Evolutionary conservation across 1,140 invertebrate genomes (phyloP), one percentile per base, ranked within the genome.

Genomic region (Sminthurides bifidus): DNA sequence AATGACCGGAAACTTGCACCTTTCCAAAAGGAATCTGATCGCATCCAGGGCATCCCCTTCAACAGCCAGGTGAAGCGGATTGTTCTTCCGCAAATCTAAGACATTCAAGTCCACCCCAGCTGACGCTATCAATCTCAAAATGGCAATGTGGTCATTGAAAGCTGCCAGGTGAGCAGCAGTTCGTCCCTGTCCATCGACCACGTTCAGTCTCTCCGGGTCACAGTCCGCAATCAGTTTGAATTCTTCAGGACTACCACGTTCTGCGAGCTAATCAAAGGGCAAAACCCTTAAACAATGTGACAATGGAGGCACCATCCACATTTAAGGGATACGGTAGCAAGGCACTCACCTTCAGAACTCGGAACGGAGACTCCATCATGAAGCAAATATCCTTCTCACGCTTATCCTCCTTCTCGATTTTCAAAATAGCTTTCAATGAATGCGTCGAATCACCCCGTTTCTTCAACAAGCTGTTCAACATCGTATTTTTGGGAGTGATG

Each of bases 51-150:
- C 75, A 58, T 83, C 79, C 60, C 78, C 75, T 69, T 85, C 80
- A 0, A 88, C 81, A 1, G 87, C 86, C 29, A 83, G 68, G 68
- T 92, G 88, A 0, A 92, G 71, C 1, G 87, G 80, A 1, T 87
- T 90, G 65, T 90, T 87, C 0, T 85, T 85, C 29, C 73, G 75
- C 61, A 80, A 77, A 68, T 91, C 86, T 63, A 73, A 70, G 15
- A 77, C 73, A 68, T 91, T 84, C 46, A 91, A 70, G 75, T 89
- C 84, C 86, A 71, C 31, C 74, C 74, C 56, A 52, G 64, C 68
- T 64, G 81, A 75, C 26, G 77, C 69, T 46, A 91, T 83, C 66
- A 84, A 85, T 54, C 82, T 74, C 15, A 89, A 70, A 60, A 90
- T 87, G 60, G 81, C 78, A 14, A 81, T 72, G 61, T 81, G 79